These are phyloP conservation scores for Agrenia bidenticulata DNA, from an alignment of 2,888 invertebrate species.

Conservation along the genomic window DNA sequence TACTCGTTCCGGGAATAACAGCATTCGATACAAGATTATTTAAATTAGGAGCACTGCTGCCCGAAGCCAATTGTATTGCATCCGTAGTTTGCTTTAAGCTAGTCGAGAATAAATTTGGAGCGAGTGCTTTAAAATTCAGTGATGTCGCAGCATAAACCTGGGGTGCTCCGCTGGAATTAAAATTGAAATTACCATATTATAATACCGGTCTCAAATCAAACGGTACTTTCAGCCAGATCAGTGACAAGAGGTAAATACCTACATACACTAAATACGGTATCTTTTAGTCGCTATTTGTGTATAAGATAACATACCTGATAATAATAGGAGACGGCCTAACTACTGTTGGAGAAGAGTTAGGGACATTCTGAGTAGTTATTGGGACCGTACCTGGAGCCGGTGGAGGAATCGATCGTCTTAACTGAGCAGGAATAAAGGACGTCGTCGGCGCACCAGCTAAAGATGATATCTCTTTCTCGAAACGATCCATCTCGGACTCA, in stretches of 20 bases:
- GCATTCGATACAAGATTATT: too few relatives aligned
- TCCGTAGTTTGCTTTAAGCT: not conserved
- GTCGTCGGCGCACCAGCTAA: constrained; percentile 22
- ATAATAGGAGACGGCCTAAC: constrained; percentile 40
- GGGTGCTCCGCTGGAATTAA: constrained; percentile 34
- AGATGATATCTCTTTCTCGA: constrained; percentile 51
- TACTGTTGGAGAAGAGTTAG: constrained; percentile 27
- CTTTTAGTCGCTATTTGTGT: not conserved
- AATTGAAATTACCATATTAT: not conserved
- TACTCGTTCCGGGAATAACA: too few relatives aligned
- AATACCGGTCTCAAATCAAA: too few relatives aligned
- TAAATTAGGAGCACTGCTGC: too few relatives aligned
- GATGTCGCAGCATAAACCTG: constrained; percentile 26
- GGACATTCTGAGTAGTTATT: not conserved
- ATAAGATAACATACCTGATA: constrained; percentile 40
- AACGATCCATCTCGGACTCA: constrained; percentile 91
- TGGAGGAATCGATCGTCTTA: constrained; percentile 31
- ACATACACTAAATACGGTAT: too few relatives aligned
- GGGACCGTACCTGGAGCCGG: constrained; percentile 10
- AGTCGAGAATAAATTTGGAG: not conserved
- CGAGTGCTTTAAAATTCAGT: constrained; percentile 15
- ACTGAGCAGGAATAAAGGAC: constrained; percentile 49
- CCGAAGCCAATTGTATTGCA: too few relatives aligned
- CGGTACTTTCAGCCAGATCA: too few relatives aligned
- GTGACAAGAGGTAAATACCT: too few relatives aligned